Conservation (phyloP, 2,888 invertebrate species). For the Monoplex corrugatus region DNA sequence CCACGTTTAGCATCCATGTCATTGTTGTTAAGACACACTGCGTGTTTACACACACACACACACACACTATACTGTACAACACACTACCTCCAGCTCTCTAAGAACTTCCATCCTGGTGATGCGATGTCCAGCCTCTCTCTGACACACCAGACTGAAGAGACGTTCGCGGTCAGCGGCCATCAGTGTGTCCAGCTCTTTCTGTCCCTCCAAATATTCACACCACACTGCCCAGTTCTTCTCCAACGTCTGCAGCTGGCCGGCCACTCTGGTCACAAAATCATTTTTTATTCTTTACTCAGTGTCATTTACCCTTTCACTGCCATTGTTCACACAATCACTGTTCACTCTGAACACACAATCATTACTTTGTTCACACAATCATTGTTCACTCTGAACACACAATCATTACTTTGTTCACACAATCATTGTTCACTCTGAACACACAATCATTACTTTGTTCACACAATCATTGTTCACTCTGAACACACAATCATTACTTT, state of each 20-base stretch:
- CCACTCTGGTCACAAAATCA: constrained; percentile 49
- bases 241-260: constrained; percentile 55
- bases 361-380: too few relatives aligned
- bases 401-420: too few relatives aligned
- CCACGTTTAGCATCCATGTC: too few relatives aligned
- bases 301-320: background rate
- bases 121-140: constrained; percentile 63
- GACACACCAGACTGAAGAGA: constrained; percentile 83
- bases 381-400: too few relatives aligned
- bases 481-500: too few relatives aligned
- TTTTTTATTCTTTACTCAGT: background rate
- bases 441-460: too few relatives aligned
- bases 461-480: too few relatives aligned
- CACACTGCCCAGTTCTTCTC: constrained; percentile 67
- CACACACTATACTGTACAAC: too few relatives aligned
- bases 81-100: constrained; percentile 67
- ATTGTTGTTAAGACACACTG: too few relatives aligned
- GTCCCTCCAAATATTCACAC: constrained; percentile 71
- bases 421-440: too few relatives aligned
- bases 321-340: background rate
- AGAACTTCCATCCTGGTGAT: constrained; percentile 61
- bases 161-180: constrained; percentile 84
- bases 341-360: too few relatives aligned
- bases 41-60: too few relatives aligned
- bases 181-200: constrained; percentile 67